A percentile compares a stretch with the other conserved stretches of the same genome.
Conservation (phyloP, 2,888 invertebrate species). For the Dastarcus helophoroides region DNA sequence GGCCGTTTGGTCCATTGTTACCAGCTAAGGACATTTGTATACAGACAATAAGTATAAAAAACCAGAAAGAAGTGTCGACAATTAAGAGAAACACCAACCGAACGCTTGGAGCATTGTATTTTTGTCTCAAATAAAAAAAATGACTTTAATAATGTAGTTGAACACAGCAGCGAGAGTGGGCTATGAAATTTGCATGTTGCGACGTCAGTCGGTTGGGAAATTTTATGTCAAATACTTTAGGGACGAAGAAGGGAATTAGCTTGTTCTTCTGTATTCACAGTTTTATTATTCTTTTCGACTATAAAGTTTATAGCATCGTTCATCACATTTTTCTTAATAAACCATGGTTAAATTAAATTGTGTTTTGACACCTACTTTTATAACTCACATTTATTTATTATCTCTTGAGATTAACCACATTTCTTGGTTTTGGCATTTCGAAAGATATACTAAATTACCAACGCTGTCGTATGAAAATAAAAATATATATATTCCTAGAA, state of each 20-base stretch:
- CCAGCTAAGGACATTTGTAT: slow-evolving; percentile 31
- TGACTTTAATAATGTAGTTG: slow-evolving; percentile 32
- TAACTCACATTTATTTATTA: too few species aligned
- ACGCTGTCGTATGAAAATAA: too few species aligned
- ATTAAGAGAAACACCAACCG: slow-evolving; percentile 33
- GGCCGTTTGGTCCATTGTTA: slow-evolving; percentile 26
- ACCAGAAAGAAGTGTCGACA: slow-evolving; percentile 30
- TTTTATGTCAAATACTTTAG: slow-evolving; percentile 23
- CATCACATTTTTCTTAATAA: too few species aligned
- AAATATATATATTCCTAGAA: too few species aligned
- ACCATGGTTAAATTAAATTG: too few species aligned
- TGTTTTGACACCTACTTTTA: too few species aligned
- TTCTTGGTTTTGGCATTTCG: too few species aligned
- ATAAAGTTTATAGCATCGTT: too few species aligned
- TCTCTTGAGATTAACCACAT: too few species aligned
- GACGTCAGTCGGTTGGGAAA: slow-evolving; percentile 22
- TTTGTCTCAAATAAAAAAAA: slow-evolving; percentile 31
- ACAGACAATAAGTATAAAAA: slow-evolving; percentile 28
- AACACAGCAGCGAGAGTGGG: slow-evolving; percentile 22
- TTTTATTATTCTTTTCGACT: slow-evolving; percentile 22
- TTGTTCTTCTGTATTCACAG: slow-evolving; percentile 12
- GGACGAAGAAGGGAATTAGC: slow-evolving; percentile 19
- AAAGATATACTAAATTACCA: too few species aligned
- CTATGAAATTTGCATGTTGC: slow-evolving; percentile 29
- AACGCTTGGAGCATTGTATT: slow-evolving; percentile 28